Base-by-base conservation (phyloP, 2,797 vertebrate genomes). In the Semaprochilodus insignis region DNA sequence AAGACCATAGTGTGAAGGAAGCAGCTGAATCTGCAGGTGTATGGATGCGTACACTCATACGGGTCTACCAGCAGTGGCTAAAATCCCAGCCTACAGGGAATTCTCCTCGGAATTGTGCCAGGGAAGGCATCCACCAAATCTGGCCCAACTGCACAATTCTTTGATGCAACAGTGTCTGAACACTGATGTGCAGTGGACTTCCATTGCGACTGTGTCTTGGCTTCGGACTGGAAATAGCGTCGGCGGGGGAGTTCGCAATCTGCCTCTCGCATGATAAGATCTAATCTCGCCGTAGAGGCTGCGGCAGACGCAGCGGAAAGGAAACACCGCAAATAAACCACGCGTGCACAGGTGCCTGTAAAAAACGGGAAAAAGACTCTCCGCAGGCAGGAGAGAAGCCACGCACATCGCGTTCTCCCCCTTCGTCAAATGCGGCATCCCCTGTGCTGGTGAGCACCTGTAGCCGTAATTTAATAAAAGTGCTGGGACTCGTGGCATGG, bases 381-480 rank as follows among this genome's bases (percentile, higher is more conserved):
- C 66, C 57, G 77, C 52, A 81, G 52, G 77, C 70, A 54, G 36
- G 51, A 65, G 57, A 79, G 44, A 60, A 78, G 76, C 25, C 55
- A 57, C 74, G 69, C 77, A 57, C 72, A n/a, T n/a, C 65, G 19
- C 71, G 19, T 81, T 80, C 78, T 70, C 23, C 67, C 60, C 59
- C 86, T 86, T 80, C 80, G 83, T 86, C 85, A 88, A 84, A 80
- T 23, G 31, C 52, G 62, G 66, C n/a, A 69, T 16, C 13, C 40
- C 19, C 79, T 75, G 44, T 67, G 80, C 80, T 77, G 74, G 72
- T 71, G 73, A 78, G 73, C 75, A 84, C 78, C 70, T 78, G 78
- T 66, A 80, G 85, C 80, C 78, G 67, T 83, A 74, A 86, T 87
- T 82, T 83, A 85, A 82, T 87, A 75, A 85, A 85, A 84, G 71